phyloP scores from a whole-genome alignment of 2,113 vertebrate genomes.

The Colossoma macropomum region DNA sequence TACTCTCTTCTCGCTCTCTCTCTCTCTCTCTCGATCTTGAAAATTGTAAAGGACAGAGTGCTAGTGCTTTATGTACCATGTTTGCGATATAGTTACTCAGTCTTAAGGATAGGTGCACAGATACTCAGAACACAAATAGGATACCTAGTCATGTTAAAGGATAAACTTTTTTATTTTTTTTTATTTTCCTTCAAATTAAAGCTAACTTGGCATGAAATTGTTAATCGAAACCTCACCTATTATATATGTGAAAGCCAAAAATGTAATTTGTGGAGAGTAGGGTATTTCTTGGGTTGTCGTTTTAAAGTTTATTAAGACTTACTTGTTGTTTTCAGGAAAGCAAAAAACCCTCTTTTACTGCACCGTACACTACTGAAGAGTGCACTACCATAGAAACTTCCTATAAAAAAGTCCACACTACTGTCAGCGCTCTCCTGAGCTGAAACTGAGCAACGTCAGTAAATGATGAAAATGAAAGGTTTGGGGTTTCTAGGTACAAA shows the following conservation, averaged over 20 bases:
- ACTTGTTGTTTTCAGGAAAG: too few relatives aligned
- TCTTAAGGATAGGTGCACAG: conserved; percentile 27
- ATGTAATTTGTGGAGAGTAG: conserved; percentile 18
- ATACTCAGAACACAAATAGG: conserved; percentile 30
- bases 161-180: not conserved
- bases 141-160: conserved; percentile 11
- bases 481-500: conserved; percentile 22
- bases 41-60: not conserved
- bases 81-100: conserved; percentile 31
- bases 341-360: conserved; percentile 28
- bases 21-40: too few relatives aligned
- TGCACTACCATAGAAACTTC: not conserved
- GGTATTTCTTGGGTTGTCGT: not conserved
- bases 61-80: conserved; percentile 1
- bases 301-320: too few relatives aligned
- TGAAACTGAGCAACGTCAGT: conserved; percentile 10
- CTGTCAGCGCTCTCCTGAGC: conserved; percentile 14
- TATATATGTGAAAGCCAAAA: conserved; percentile 48
- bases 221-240: conserved; percentile 17
- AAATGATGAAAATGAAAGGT: not conserved
- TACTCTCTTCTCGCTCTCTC: too few relatives aligned
- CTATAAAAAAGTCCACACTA: not conserved
- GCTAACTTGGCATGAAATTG: conserved; percentile 20
- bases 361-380: conserved; percentile 33
- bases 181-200: not conserved